Conservation (phyloP, 35 echinoderm and acorn worm species). For the Acanthaster planci region DNA sequence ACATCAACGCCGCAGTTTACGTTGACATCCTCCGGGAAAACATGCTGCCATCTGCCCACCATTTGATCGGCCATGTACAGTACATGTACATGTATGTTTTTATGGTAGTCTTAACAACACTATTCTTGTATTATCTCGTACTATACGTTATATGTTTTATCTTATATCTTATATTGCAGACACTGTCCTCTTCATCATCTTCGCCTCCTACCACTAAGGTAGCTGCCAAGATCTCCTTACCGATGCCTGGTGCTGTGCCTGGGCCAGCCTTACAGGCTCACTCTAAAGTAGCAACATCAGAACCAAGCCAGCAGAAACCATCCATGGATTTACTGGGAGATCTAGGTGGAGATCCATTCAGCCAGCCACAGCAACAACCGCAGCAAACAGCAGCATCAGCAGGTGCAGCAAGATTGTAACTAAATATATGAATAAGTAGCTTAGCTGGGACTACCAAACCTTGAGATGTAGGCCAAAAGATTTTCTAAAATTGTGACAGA, state of each 20-base stretch:
- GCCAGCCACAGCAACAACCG: conserved; percentile 8
- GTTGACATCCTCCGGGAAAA: background rate
- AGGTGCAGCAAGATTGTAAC: background rate
- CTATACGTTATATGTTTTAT: too few relatives aligned
- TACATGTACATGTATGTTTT: too few relatives aligned
- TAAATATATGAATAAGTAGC: too few relatives aligned
- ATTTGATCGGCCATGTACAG: background rate
- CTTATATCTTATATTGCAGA: background rate
- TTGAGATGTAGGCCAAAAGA: too few relatives aligned
- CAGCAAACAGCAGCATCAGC: too few relatives aligned
- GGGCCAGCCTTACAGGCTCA: conserved; percentile 13
- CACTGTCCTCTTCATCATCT: background rate
- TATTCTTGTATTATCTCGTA: too few relatives aligned
- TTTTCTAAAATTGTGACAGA: too few relatives aligned
- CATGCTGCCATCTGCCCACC: conserved; percentile 25
- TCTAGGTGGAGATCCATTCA: conserved; percentile 63
- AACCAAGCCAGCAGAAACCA: conserved; percentile 25
- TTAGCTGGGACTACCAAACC: too few relatives aligned
- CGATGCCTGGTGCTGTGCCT: background rate
- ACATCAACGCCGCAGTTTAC: background rate
- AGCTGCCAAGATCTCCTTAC: conserved; percentile 8
- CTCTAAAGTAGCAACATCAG: conserved; percentile 34
- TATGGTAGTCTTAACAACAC: too few relatives aligned
- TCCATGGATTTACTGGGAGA: conserved; percentile 67
- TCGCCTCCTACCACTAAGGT: background rate